A percentile compares a stretch with the other conserved stretches of the same genome.
Evolutionary conservation across 2,888 invertebrate species (phyloP).

Genomic region (Dryocosmus kuriphilus): DNA sequence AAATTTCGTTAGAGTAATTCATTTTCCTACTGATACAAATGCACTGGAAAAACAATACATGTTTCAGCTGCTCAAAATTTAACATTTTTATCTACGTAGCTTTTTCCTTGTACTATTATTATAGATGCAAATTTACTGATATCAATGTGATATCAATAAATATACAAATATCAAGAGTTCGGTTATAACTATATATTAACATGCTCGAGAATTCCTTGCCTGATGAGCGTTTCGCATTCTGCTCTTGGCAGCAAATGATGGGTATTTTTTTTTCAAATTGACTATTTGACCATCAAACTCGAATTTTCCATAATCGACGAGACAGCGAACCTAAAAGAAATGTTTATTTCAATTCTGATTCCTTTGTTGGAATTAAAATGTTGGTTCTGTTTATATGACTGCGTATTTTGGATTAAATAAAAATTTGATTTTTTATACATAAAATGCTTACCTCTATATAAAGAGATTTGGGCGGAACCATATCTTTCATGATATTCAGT

Average conservation of each 20-base stretch:
- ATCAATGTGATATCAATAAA: neutral
- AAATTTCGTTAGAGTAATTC: neutral
- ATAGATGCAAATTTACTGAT: neutral
- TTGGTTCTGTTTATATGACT: neutral
- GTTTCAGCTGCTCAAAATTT: neutral
- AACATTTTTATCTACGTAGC: neutral
- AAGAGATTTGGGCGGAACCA: slow-evolving; percentile 94
- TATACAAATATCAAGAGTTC: slow-evolving; percentile 16
- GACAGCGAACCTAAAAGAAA: slow-evolving; percentile 83
- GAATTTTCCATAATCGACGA: slow-evolving; percentile 94
- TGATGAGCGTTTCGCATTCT: slow-evolving; percentile 93
- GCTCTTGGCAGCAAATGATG: slow-evolving; percentile 93
- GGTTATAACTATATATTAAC: slow-evolving; percentile 75
- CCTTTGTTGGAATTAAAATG: neutral
- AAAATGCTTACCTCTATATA: slow-evolving; percentile 88
- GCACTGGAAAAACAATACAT: neutral
- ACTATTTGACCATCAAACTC: slow-evolving; percentile 96
- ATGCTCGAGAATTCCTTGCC: slow-evolving; percentile 93
- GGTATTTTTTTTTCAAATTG: slow-evolving; percentile 92
- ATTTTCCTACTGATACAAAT: neutral
- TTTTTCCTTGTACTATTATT: neutral
- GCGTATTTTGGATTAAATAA: no score
- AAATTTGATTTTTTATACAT: neutral
- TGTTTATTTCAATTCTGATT: slow-evolving; percentile 21
- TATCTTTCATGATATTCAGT: slow-evolving; percentile 91